These are phyloP conservation scores for Cyphomyrus discorhynchus DNA, from an alignment of 2,113 vertebrate species.

Conservation along the genomic window DNA sequence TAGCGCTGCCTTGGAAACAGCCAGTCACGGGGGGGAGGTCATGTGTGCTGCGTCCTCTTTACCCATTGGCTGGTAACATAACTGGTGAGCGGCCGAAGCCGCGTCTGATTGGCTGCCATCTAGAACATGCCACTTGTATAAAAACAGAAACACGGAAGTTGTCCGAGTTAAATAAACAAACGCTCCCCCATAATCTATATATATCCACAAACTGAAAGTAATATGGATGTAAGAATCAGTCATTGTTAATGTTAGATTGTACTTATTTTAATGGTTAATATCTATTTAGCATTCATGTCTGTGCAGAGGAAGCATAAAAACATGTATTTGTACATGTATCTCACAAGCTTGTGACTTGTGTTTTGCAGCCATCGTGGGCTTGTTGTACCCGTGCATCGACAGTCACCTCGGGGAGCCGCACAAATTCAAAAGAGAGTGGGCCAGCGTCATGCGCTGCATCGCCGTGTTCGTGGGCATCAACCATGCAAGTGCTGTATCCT, in stretches of 20 bases:
- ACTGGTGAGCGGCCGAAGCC: conserved; percentile 77
- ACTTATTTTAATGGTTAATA: not conserved
- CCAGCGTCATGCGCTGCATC: conserved; percentile 95
- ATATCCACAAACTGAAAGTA: not conserved
- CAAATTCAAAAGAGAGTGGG: conserved; percentile 96
- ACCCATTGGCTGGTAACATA: conserved; percentile 69
- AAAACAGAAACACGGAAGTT: conserved; percentile 70
- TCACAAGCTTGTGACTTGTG: not conserved
- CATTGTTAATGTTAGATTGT: not conserved
- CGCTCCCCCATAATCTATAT: conserved; percentile 8
- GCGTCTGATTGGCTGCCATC: conserved; percentile 56
- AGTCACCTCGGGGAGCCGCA: conserved; percentile 85
- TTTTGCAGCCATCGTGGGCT: conserved; percentile 77
- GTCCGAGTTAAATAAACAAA: conserved; percentile 20
- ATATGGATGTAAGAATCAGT: not conserved
- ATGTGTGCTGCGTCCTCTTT: conserved; percentile 25
- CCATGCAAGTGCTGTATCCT: conserved; percentile 98
- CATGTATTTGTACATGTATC: not conserved
- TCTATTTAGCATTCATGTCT: not conserved
- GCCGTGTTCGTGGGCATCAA: conserved; percentile 97
- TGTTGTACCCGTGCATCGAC: conserved; percentile 95
- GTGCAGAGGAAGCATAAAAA: not conserved
- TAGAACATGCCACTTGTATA: conserved; percentile 61
- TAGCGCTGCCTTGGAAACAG: conserved; percentile 42
- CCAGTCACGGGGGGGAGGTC: conserved; percentile 26